A percentile compares a stretch with the other conserved stretches of the same genome.
These are phyloP conservation scores for Echeneis naucrates DNA, from an alignment of 2,797 vertebrate species.

Conservation along the genomic window DNA sequence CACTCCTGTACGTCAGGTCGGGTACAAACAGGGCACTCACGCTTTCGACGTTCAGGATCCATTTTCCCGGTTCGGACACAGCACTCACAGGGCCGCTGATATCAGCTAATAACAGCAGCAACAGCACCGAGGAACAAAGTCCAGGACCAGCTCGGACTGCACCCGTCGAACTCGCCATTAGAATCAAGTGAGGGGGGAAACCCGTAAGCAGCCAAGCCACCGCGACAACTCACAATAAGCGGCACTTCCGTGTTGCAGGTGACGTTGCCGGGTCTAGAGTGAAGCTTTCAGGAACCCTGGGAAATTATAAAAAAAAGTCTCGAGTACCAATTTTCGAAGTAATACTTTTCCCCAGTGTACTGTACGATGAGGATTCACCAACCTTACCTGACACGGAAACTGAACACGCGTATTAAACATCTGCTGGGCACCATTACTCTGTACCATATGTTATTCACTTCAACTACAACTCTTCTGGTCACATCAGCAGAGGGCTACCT, in stretches of 20 bases:
- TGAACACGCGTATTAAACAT: too few species aligned
- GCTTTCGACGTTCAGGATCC: conserved; percentile 67
- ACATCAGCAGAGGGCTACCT: too few species aligned
- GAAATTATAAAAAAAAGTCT: too few species aligned
- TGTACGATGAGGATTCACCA: too few species aligned
- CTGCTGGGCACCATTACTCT: too few species aligned
- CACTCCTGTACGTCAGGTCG: neutral
- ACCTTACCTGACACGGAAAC: too few species aligned
- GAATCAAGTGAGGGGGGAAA: conserved; percentile 28
- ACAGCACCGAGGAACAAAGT: conserved; percentile 19
- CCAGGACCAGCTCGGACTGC: conserved; percentile 2
- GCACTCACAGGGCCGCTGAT: conserved; percentile 41
- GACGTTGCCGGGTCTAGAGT: neutral
- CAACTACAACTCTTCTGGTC: too few species aligned
- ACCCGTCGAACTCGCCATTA: conserved; percentile 65
- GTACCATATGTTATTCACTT: too few species aligned
- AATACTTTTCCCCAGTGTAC: too few species aligned
- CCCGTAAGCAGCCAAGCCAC: conserved; percentile 20
- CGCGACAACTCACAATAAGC: conserved; percentile 41
- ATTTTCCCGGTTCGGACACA: conserved; percentile 79
- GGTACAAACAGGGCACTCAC: conserved; percentile 70
- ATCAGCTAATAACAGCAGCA: conserved; percentile 45
- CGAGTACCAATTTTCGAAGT: too few species aligned
- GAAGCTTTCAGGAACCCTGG: conserved; percentile 25
- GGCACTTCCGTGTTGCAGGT: conserved; percentile 56